Conservation (phyloP, 2,797 vertebrate genomes). For the Spizella passerina region DNA sequence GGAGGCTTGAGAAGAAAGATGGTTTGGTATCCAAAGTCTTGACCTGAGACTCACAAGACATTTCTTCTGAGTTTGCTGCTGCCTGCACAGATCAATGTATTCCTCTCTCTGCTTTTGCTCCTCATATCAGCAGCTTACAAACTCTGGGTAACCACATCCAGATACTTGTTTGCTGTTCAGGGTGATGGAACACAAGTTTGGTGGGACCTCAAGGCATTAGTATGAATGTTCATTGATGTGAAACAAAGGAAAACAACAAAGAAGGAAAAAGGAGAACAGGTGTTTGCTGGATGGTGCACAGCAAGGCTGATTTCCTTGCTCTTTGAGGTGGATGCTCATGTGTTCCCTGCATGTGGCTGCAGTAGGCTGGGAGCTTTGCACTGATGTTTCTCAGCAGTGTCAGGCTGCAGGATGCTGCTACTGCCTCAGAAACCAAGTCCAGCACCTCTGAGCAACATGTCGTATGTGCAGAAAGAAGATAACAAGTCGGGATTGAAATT, state of each 20-base stretch:
- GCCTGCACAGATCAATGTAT: neutral
- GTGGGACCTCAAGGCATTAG: neutral
- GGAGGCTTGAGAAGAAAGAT: neutral
- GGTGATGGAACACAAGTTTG: neutral
- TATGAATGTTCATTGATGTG: neutral
- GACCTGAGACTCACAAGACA: neutral
- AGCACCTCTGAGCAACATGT: constrained; percentile 83
- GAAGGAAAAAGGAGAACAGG: neutral
- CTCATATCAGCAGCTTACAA: neutral
- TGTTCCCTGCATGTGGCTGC: neutral
- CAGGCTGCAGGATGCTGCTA: constrained; percentile 51
- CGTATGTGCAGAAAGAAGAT: constrained; percentile 84
- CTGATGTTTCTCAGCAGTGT: neutral
- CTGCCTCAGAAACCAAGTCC: constrained; percentile 87
- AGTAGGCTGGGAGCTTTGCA: neutral
- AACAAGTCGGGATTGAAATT: constrained; percentile 83
- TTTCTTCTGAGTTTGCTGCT: neutral
- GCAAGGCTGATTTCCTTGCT: neutral
- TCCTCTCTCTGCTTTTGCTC: neutral
- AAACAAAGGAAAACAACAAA: neutral
- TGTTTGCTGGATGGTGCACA: neutral
- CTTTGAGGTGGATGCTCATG: neutral
- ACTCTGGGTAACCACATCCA: neutral
- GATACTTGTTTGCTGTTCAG: neutral
- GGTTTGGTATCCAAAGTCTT: neutral